Evolutionary conservation across 2,113 vertebrate genomes (phyloP).

Genomic region (Sorex fumeus): DNA sequence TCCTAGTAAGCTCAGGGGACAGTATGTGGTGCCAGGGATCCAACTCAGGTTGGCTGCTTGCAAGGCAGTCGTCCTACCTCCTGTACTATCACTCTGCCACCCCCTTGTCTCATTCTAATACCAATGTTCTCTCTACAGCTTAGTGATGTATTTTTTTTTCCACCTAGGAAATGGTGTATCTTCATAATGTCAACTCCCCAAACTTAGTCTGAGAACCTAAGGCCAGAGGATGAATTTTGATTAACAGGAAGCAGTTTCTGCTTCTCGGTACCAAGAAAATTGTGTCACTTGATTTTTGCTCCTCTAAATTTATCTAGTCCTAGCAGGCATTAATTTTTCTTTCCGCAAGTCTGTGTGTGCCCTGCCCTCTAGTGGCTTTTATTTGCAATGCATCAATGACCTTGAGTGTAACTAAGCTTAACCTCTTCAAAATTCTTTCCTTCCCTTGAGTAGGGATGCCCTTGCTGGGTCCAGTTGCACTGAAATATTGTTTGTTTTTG

Average conservation of each 20-base stretch:
- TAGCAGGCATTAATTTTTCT: background rate
- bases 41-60: no score
- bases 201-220: conserved; percentile 23
- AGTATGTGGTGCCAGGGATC: no score
- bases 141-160: background rate
- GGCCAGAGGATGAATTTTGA: background rate
- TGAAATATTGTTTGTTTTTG: background rate
- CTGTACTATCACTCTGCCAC: no score
- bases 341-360: conserved; percentile 52
- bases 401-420: conserved; percentile 48
- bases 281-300: background rate
- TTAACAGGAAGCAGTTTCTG: background rate
- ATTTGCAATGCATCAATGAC: conserved; percentile 62
- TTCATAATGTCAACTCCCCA: background rate
- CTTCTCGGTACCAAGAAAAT: conserved; percentile 24
- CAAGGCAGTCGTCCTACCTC: no score
- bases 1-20: no score
- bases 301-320: conserved; percentile 42
- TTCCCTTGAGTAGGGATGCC: background rate
- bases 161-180: conserved; percentile 20
- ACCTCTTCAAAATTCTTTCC: background rate
- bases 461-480: background rate
- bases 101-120: background rate
- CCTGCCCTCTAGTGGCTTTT: conserved; percentile 77
- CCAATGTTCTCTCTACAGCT: conserved; percentile 1